Evolutionary conservation across 1,140 invertebrate species (phyloP).

Genomic region (Hylaeus anthracinus): DNA sequence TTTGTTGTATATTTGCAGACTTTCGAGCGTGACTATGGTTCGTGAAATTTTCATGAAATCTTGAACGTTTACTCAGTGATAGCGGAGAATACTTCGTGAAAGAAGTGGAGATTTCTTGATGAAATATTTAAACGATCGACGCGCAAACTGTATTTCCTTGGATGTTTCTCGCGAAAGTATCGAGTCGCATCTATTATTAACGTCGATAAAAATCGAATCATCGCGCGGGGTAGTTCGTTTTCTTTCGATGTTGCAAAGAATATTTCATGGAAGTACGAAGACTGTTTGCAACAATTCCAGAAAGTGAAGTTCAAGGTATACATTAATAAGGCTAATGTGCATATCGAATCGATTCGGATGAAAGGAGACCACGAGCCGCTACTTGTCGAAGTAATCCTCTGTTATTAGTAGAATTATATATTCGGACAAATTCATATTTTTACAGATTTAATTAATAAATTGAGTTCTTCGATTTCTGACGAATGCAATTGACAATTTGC

Average conservation of each 20-base stretch:
- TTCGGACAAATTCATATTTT: too few relatives aligned
- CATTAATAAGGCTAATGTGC: slow-evolving; percentile 28
- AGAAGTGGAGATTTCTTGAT: not conserved
- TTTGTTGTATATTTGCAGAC: not conserved
- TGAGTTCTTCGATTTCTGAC: too few relatives aligned
- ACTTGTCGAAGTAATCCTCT: not conserved
- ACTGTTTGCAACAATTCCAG: not conserved
- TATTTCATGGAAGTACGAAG: not conserved
- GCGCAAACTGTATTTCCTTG: not conserved
- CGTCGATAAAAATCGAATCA: too few relatives aligned
- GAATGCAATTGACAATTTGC: too few relatives aligned
- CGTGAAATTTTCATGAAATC: slow-evolving; percentile 9
- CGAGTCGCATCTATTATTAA: too few relatives aligned
- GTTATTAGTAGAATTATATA: too few relatives aligned
- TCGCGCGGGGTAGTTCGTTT: not conserved
- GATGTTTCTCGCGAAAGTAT: not conserved
- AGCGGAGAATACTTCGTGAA: not conserved
- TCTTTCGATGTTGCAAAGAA: not conserved
- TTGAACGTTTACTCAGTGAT: not conserved
- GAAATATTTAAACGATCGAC: not conserved
- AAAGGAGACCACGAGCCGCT: not conserved
- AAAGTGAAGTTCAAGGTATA: slow-evolving; percentile 34
- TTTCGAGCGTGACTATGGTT: not conserved
- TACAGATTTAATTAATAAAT: too few relatives aligned
- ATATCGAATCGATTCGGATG: slow-evolving; percentile 4